Evolutionary conservation across 1,140 invertebrate species (phyloP), one percentile per base, ranked within the genome.

Genomic region (Mizuhopecten yessoensis): DNA sequence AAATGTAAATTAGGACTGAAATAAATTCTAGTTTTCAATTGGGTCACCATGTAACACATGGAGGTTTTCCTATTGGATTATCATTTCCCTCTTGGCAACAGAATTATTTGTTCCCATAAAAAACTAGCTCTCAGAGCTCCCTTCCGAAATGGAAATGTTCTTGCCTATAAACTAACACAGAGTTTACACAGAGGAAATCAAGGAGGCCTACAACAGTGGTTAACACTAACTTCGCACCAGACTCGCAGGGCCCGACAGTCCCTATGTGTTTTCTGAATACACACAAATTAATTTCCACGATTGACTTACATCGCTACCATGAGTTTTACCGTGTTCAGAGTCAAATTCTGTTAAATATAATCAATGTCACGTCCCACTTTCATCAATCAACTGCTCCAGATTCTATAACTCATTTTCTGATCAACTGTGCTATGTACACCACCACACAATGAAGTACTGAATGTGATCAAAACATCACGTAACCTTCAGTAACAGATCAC

Each of bases 161-260:
- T 29, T 75, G 57, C 57, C n/a, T n/a, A 75, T 75, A 75, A 75
- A 75, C 57, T 75, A 75, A n/a, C 29, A 75, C 23, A 5, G 23
- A 75, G 57, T 75, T 75, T 75, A 75, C 57, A 75, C 57, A 75
- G 57, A 75, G 57, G 57, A 75, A 75, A 75, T 75, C 57, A 75
- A 5, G 2, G 57, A 75, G 9, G n/a, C 17, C 57, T 5, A 75
- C 57, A 2, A 75, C 1, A 75, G 57, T 17, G 23, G 9, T 75
- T 29, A 75, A 75, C 57, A 3, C n/a, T 1, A 75, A 75, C 9
- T 75, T 75, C 17, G 57, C 57, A 75, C 23, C 57, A 75, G 57
- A 29, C 57, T 11, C n/a, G 23, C 57, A n/a, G 29, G 15, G n/a
- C 11, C 57, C n/a, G n/a, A 29, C 23, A 75, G 57, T 75, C 57